Conservation (phyloP, 2,797 vertebrate genomes). For the Lacerta viridis region DNA sequence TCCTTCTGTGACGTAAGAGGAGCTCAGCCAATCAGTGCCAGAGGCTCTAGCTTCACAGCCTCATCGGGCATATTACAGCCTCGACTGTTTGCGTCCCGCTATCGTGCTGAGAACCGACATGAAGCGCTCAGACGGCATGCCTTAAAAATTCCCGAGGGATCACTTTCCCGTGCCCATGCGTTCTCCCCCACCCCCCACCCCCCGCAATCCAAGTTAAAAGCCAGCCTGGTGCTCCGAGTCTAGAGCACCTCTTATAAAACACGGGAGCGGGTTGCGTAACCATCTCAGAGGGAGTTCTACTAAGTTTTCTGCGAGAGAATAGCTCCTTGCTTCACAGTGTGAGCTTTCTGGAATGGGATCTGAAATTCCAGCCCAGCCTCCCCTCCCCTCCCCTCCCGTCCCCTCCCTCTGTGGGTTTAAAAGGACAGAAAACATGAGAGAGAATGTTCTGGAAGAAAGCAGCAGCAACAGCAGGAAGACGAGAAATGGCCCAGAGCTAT, state of each 20-base stretch:
- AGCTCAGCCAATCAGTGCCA: neutral
- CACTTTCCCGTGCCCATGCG: no score
- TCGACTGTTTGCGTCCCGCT: no score
- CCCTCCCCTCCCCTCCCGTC: no score
- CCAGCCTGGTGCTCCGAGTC: no score
- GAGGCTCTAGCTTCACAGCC: neutral
- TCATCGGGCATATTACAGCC: no score
- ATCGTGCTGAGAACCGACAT: neutral
- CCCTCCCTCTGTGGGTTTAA: neutral
- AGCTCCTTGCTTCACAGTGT: neutral
- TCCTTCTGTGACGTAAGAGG: neutral
- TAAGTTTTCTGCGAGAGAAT: neutral
- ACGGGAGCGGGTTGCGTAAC: neutral
- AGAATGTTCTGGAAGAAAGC: neutral
- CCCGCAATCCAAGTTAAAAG: neutral
- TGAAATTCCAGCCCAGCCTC: neutral
- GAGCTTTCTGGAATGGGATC: neutral
- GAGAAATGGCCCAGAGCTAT: neutral
- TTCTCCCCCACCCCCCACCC: neutral
- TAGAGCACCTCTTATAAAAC: neutral
- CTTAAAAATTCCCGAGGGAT: neutral
- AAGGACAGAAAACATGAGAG: neutral
- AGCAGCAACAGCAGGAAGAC: no score
- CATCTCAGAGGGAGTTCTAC: neutral
- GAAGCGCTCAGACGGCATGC: neutral